Conservation (phyloP, 1,140 invertebrate species). For the Temnothorax curvispinosus region DNA sequence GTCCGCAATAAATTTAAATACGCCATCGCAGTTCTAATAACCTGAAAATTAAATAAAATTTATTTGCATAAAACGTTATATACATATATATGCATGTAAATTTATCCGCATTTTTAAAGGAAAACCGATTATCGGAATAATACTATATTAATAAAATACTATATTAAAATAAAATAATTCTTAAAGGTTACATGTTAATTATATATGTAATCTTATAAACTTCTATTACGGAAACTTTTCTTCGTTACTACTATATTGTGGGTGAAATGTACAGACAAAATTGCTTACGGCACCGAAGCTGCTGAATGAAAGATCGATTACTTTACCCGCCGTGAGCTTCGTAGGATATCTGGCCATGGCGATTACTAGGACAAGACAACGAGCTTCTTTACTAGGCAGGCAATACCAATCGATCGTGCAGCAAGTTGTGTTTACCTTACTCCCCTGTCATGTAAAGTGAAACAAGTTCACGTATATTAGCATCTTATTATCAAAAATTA, state of each 20-base stretch:
- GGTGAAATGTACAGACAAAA: background rate
- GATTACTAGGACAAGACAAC: conserved; percentile 61
- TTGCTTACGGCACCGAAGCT: conserved; percentile 54
- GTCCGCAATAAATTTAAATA: conserved; percentile 49
- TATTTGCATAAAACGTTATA: background rate
- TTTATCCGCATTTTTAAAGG: background rate
- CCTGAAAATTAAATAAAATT: conserved; percentile 35
- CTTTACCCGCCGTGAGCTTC: conserved; percentile 57
- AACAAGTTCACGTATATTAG: background rate
- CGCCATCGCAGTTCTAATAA: conserved; percentile 38
- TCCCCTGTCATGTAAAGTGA: conserved; percentile 37
- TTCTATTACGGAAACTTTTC: background rate
- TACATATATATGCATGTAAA: background rate
- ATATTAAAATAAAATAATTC: background rate
- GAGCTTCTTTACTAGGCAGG: conserved; percentile 43
- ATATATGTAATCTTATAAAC: too few species aligned
- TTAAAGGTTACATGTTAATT: background rate
- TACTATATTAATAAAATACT: background rate
- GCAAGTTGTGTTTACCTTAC: conserved; percentile 50
- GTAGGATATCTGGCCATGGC: conserved; percentile 31
- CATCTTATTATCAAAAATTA: background rate
- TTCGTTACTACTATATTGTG: background rate
- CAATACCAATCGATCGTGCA: conserved; percentile 68
- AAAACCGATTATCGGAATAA: background rate
- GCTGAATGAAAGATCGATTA: conserved; percentile 50